These are phyloP conservation scores for Scomberomorus guttatus DNA, from an alignment of 2,797 vertebrate species.

Conservation along the genomic window DNA sequence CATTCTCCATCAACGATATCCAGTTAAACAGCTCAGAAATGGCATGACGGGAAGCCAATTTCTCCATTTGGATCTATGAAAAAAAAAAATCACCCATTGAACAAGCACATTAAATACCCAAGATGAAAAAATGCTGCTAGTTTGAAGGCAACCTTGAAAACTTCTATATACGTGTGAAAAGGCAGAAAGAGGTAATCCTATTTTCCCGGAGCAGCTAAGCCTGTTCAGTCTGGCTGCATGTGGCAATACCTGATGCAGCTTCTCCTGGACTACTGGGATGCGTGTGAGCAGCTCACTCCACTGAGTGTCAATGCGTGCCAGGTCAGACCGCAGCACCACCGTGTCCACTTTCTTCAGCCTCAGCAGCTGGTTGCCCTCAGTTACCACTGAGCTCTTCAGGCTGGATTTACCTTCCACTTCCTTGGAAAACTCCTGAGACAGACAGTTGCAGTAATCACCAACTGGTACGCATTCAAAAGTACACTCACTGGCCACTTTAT, in stretches of 20 bases:
- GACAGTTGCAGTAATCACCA: neutral
- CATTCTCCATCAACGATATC: constrained; percentile 95
- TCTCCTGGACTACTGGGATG: constrained; percentile 96
- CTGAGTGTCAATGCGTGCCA: constrained; percentile 91
- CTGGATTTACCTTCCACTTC: constrained; percentile 94
- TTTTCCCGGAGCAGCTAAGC: constrained; percentile 57
- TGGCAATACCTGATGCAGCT: constrained; percentile 93
- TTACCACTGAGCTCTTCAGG: constrained; percentile 92
- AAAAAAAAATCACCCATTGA: constrained; percentile 15
- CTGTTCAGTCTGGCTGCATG: constrained; percentile 40
- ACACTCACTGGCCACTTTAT: neutral
- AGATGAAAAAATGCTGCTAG: constrained; percentile 13
- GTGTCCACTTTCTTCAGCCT: constrained; percentile 96
- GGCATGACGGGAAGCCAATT: constrained; percentile 94
- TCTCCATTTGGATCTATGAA: constrained; percentile 96
- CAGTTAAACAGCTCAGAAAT: constrained; percentile 96
- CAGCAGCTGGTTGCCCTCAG: constrained; percentile 94
- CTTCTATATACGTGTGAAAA: constrained; percentile 16
- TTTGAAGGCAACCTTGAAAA: constrained; percentile 22
- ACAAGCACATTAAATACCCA: neutral
- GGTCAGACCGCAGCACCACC: constrained; percentile 88
- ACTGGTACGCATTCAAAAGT: neutral
- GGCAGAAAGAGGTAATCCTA: constrained; percentile 58
- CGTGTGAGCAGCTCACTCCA: constrained; percentile 95
- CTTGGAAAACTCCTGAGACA: constrained; percentile 94